Base-by-base conservation (phyloP, 2,888 invertebrate species). In the Tiliacea aurago region DNA sequence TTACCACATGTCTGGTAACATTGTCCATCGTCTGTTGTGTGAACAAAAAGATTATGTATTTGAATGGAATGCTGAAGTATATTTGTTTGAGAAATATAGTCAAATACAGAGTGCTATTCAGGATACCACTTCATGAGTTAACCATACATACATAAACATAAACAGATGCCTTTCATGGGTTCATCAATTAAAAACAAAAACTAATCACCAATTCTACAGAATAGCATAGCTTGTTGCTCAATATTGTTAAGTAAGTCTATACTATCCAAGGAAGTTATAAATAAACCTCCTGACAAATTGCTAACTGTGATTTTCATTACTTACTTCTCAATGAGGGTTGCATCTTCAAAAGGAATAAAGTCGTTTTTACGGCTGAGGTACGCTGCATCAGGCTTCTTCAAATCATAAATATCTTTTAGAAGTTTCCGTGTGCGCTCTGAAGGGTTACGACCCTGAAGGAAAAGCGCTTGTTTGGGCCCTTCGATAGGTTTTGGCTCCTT, bases 331-430 rank as follows among this genome's bases (percentile, higher is more conserved):
- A 99, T 95, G 6, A 98, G 97, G 0, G 98, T 97, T 0, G 97
- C 96, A 95, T 99, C 98, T 95, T 99, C 99, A 94, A 99, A 99
- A 0, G 99, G 98, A 28, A 98, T 97, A 78, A 99, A 97, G 83
- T 99, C 98, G 96, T 99, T 98, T 91, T 98, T 99, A 76, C 98
- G 97, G 37, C 96, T 97, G 55, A 98, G 94, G 85, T 98, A 97
- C 11, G 97, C 97, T 0, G 98, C 98, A 88, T 99, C 97, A 11
- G 99, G 99, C 90, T 99, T 99, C 91, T 99, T 99, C 45, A 99
- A 93, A 88, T 98, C 96, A 89, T 98, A 98, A 94, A 99, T 93
- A 94, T 99, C 99, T 94, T 98, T 99, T 90, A 99, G 96, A 53
- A 98, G 97, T 78, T 97, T 97, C 72, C 97, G 96, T 0, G 98